Base-by-base conservation (phyloP, 2,797 vertebrate species). In the Sebastes diploproa region DNA sequence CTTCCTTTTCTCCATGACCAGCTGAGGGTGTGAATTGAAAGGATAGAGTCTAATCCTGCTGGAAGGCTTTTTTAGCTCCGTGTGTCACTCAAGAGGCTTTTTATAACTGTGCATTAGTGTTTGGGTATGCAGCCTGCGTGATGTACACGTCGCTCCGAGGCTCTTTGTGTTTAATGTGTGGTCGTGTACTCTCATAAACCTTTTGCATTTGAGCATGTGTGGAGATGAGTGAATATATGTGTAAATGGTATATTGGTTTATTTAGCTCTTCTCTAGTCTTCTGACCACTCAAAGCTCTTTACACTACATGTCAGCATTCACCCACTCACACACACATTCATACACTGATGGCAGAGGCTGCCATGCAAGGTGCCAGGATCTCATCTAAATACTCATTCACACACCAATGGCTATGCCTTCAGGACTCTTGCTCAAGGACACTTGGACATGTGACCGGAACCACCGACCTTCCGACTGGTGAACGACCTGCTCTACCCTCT, bases 21-120 rank as follows among this genome's bases (percentile, higher is more conserved):
- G 82, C 90, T 75, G 83, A 86, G 78, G 59, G 85, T 54, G 70
- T 87, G 78, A 81, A 84, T 72, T 80, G 83, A 88, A 83, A 78
- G 83, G 64, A 79, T 27, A 2, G 54, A 64, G 29, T 9, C 58
- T 90, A 87, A 91, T 92, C 82, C 80, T 7, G 52, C 52, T 22
- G 64, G 38, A 67, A 82, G 86, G 79, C 62, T 75, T 76, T 81
- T 80, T 76, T 6, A 65, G 20, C n/a, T 75, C 72, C 2, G 11
- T 27, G 54, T 88, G 82, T 86, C 86, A 87, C 83, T 91, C 75
- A 75, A n/a, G 60, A 63, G 77, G 52, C 60, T 38, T 60, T 74
- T 75, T 81, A 29, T 64, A 56, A 27, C n/a, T 20, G 27, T 46
- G 58, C 42, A 1, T 83, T 70, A 85, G 72, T 83, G 76, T 81